These are phyloP conservation scores for Lota lota DNA, from an alignment of 2,113 vertebrate species.

Conservation along the genomic window DNA sequence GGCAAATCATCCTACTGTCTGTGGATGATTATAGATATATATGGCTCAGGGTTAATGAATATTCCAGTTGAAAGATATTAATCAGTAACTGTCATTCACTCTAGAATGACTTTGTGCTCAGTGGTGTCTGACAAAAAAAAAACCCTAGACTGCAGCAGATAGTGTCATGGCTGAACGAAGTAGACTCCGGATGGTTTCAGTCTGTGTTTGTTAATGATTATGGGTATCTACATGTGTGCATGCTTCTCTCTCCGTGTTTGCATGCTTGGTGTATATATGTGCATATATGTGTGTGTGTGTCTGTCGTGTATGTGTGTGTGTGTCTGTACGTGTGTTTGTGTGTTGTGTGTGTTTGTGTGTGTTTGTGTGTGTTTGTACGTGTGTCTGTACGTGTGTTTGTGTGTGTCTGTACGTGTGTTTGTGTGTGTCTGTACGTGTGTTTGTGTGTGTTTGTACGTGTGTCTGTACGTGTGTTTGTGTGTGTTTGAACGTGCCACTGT, in stretches of 20 bases:
- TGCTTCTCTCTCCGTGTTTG: constrained; percentile 13
- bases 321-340: background rate
- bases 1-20: background rate
- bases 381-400: background rate
- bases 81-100: constrained; percentile 58
- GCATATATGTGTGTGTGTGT: constrained; percentile 2
- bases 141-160: constrained; percentile 16
- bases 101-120: constrained; percentile 30
- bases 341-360: background rate
- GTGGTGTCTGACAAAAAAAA: constrained; percentile 25
- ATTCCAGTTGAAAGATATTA: constrained; percentile 45
- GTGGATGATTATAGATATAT: background rate
- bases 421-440: background rate
- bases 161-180: background rate
- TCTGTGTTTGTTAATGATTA: constrained; percentile 55
- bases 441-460: constrained; percentile 7
- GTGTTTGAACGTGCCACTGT: background rate
- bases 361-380: background rate
- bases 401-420: background rate
- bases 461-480: constrained; percentile 4
- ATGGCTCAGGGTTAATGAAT: constrained; percentile 65
- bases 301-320: background rate
- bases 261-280: background rate
- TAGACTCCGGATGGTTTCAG: constrained; percentile 29
- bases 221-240: constrained; percentile 14